Conservation (phyloP, 2,888 invertebrate species). For the Clepsis dumicolana region DNA sequence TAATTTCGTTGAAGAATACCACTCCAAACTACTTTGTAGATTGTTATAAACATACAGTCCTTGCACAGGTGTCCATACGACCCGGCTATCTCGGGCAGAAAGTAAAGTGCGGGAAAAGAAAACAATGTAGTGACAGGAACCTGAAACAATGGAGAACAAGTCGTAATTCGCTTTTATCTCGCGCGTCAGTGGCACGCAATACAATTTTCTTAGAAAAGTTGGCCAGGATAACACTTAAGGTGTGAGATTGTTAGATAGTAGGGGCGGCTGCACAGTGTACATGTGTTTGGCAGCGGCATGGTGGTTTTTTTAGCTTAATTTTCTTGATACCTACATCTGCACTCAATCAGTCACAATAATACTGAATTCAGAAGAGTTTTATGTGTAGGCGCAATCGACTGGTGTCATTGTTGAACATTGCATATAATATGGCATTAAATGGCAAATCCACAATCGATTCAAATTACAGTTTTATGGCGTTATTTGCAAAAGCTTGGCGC, state of each 20-base stretch:
- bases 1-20: not conserved
- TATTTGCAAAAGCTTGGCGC: no score
- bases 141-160: conserved; percentile 84
- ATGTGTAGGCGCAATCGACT: no score
- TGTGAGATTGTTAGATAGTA: not conserved
- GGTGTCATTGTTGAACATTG: no score
- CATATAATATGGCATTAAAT: no score
- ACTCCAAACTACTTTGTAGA: not conserved
- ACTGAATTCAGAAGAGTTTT: no score
- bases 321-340: no score
- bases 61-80: conserved; percentile 48
- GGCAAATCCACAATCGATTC: no score
- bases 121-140: conserved; percentile 96
- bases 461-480: no score
- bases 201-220: conserved; percentile 29
- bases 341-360: no score
- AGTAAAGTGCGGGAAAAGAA: conserved; percentile 93
- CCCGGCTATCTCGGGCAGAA: conserved; percentile 91
- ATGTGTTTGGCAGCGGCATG: not conserved
- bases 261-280: not conserved
- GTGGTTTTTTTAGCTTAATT: no score
- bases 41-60: conserved; percentile 9
- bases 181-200: conserved; percentile 20
- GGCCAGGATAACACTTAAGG: conserved; percentile 5
- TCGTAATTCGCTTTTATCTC: conserved; percentile 50